Evolutionary conservation across 2,113 vertebrate genomes (phyloP), one percentile per base, ranked within the genome.

Genomic region (Gavia stellata): DNA sequence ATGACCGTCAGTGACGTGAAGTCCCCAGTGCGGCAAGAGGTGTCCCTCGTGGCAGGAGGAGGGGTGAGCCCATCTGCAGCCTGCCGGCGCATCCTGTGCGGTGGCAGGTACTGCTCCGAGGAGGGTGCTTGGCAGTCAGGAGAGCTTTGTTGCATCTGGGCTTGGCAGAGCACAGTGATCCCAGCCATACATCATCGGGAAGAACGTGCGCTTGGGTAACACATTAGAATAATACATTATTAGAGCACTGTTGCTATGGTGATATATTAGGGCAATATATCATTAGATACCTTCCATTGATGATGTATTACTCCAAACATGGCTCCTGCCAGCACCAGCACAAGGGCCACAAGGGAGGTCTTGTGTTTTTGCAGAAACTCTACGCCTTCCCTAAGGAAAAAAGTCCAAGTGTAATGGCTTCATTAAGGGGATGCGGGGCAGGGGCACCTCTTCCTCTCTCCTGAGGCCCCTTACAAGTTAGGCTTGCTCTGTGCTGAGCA

Each of bases 181-280:
- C 92, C 56, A 75, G 63, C 96, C 96, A 98, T 98, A 97, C 95
- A 98, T 98, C 98, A 98, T 52, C n/a, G 6, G 52, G 81, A 81
- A 47, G 72, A 90, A 61, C 14, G 49, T 88, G 96, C 38, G 42
- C 95, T 94, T 81, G 97, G 97, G 97, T 91, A 98, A 78, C 96
- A 90, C 97, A 97, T 98, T 98, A 97, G 96, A 97, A 97, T 98
- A 98, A 98, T 98, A 91, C 95, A 98, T 98, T 97, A 98, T 98
- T 97, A 97, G 96, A 98, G 93, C 92, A 40, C 96, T 92, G 98
- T 98, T 98, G 97, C 98, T 90, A 98, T 98, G 98, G 98, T 92
- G 97, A 98, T 97, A 96, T 97, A 98, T 98, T 96, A 97, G 97
- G 97, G 97, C 97, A 97, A 98, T 98, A 96, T 87, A 98, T 98